Evolutionary conservation across 2,797 vertebrate genomes (phyloP).

Genomic region (Nothura maculosa): DNA sequence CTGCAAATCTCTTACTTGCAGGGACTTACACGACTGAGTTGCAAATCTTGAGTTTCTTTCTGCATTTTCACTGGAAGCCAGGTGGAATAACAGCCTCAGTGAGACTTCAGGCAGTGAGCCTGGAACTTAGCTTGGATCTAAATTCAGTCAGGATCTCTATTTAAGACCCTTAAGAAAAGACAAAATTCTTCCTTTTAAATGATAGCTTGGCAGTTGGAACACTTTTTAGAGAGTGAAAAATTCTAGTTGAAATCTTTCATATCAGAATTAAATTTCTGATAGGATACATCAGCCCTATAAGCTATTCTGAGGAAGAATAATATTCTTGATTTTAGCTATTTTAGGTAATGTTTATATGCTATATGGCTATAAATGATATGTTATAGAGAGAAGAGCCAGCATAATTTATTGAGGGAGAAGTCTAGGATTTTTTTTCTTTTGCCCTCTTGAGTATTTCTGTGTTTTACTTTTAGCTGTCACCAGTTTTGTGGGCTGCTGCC

Average conservation of each 20-base stretch:
- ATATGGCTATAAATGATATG: background rate
- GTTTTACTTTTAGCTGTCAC: background rate
- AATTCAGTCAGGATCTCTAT: background rate
- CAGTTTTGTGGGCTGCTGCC: background rate
- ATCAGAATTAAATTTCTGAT: background rate
- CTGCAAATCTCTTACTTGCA: conserved; percentile 8
- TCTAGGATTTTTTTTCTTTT: background rate
- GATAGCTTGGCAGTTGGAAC: background rate
- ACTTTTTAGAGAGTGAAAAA: background rate
- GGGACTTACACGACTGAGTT: background rate
- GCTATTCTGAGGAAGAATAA: background rate
- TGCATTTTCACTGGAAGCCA: background rate
- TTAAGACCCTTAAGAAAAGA: background rate
- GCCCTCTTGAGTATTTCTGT: background rate
- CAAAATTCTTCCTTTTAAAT: background rate
- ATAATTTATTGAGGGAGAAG: background rate
- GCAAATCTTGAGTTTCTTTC: conserved; percentile 16
- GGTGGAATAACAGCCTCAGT: background rate
- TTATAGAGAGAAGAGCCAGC: background rate
- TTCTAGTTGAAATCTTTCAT: background rate
- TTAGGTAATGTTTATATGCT: background rate
- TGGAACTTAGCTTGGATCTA: background rate
- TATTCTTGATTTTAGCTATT: background rate
- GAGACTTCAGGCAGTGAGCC: background rate
- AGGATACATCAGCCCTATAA: background rate